phyloP scores from a whole-genome alignment of 2,113 vertebrate species.

The Macaca nemestrina region DNA sequence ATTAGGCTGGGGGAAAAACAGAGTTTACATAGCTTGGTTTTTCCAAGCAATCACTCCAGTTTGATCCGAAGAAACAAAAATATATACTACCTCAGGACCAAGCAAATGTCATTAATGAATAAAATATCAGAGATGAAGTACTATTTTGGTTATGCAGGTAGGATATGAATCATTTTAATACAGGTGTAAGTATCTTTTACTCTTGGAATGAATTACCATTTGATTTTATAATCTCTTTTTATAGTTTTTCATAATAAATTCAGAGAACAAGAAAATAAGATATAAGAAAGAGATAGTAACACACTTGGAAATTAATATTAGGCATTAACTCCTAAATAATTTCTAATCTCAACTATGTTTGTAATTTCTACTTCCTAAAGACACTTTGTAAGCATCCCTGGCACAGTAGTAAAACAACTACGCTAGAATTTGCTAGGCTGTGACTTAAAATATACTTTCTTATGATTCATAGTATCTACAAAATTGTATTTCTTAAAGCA shows the following conservation, averaged over 20 bases:
- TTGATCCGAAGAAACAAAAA: slow-evolving; percentile 11
- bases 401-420: neutral
- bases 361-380: neutral
- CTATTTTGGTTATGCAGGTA: neutral
- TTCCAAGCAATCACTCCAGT: neutral
- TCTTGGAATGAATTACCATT: neutral
- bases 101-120: neutral
- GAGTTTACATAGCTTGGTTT: neutral
- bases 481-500: neutral
- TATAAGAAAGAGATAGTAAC: neutral
- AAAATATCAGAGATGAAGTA: neutral
- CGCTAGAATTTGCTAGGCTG: neutral
- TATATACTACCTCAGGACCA: neutral
- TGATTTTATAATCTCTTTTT: neutral
- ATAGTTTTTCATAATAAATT: neutral
- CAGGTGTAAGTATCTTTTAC: neutral
- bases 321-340: neutral
- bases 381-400: neutral
- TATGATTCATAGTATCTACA: neutral
- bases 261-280: neutral
- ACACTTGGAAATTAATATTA: neutral
- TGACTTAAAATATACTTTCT: slow-evolving; percentile 18
- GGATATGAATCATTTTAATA: neutral
- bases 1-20: neutral
- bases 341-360: neutral